These are phyloP conservation scores for Echinometra lucunter DNA, from an alignment of 53 echinoderm and acorn worm genomes.

Conservation along the genomic window DNA sequence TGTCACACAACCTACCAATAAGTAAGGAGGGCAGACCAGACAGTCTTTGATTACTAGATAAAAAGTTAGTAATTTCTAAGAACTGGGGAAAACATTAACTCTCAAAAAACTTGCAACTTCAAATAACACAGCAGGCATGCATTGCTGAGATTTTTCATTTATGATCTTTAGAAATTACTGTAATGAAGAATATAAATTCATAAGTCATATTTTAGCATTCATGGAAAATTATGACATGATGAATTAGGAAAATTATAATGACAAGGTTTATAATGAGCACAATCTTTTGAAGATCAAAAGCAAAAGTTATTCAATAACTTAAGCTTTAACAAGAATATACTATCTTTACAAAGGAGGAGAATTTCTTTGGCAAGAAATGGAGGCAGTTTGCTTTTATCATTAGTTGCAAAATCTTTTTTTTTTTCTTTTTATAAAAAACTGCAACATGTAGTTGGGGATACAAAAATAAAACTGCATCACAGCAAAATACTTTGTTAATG, in stretches of 20 bases:
- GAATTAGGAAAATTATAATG: too few relatives aligned
- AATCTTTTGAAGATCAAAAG: too few relatives aligned
- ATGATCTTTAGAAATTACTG: not conserved
- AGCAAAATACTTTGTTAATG: not conserved
- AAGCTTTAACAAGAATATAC: too few relatives aligned
- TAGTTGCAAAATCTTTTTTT: not conserved
- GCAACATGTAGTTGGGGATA: not conserved
- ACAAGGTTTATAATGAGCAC: not conserved
- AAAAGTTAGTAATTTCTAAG: not conserved
- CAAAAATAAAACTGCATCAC: not conserved
- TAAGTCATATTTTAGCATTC: not conserved
- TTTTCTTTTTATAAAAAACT: not conserved
- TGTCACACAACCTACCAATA: too few relatives aligned
- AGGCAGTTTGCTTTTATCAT: too few relatives aligned
- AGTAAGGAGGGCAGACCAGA: not conserved
- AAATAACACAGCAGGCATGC: not conserved
- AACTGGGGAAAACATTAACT: not conserved
- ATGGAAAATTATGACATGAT: too few relatives aligned
- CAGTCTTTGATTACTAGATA: not conserved
- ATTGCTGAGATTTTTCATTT: not conserved
- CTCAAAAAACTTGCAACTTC: not conserved
- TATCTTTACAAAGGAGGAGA: too few relatives aligned
- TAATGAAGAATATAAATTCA: not conserved
- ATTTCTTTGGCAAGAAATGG: too few relatives aligned
- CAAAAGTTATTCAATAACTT: too few relatives aligned